These are phyloP conservation scores for Engystomops pustulosus DNA, from an alignment of 2,113 vertebrate species.

Conservation along the genomic window DNA sequence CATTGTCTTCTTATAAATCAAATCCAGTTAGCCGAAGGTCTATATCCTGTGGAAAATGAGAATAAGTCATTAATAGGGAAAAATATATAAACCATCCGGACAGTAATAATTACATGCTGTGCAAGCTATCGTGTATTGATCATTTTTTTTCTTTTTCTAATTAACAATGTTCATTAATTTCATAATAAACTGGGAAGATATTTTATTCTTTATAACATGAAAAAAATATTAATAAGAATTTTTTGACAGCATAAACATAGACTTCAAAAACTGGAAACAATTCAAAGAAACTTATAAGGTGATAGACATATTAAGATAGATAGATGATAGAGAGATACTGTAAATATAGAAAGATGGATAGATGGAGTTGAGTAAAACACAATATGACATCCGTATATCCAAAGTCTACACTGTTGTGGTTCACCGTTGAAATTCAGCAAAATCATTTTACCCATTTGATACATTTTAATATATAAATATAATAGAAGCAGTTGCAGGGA, in stretches of 20 bases:
- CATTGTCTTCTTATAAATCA: slow-evolving; percentile 81
- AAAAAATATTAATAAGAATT: neutral
- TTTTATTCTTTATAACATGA: neutral
- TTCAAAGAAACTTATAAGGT: neutral
- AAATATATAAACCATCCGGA: slow-evolving; percentile 66
- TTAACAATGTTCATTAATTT: slow-evolving; percentile 52
- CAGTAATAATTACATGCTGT: slow-evolving; percentile 67
- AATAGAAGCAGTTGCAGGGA: no score
- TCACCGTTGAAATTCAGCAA: no score
- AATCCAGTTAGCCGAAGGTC: slow-evolving; percentile 77
- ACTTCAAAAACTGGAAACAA: neutral
- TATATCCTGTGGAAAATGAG: slow-evolving; percentile 85
- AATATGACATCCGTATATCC: no score
- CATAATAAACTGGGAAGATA: slow-evolving; percentile 16
- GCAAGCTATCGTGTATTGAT: slow-evolving; percentile 61
- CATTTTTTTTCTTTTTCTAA: slow-evolving; percentile 39
- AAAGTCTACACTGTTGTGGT: no score
- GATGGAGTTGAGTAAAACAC: neutral
- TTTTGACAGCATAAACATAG: neutral
- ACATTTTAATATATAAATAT: no score
- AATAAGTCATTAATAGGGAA: slow-evolving; percentile 81
- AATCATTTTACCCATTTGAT: no score
- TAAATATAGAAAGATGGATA: neutral
- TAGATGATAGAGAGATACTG: neutral
- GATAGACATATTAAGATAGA: neutral